Evolutionary conservation across 2,888 invertebrate genomes (phyloP).

Genomic region (Eristalis pertinax): DNA sequence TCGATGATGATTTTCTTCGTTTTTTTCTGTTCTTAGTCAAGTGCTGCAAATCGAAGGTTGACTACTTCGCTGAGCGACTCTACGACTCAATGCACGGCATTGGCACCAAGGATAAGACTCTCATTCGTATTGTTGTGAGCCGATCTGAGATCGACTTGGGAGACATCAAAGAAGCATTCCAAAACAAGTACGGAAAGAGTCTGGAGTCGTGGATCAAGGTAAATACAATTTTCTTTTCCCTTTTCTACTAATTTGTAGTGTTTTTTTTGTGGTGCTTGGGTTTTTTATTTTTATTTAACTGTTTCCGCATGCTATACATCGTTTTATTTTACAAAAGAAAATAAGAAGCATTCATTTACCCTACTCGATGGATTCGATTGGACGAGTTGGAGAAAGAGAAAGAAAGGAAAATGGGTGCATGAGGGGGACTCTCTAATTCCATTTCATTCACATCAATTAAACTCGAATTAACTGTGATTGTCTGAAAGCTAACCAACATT

Average conservation of each 20-base stretch:
- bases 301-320: constrained; percentile 41
- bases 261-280: constrained; percentile 54
- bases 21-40: constrained; percentile 88
- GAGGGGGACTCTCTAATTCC: neutral
- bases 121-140: constrained; percentile 95
- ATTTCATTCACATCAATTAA: neutral
- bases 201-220: constrained; percentile 93
- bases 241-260: constrained; percentile 4
- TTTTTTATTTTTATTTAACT: constrained; percentile 18
- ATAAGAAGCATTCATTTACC: neutral
- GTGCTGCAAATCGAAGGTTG: constrained; percentile 94
- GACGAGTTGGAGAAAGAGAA: constrained; percentile 21
- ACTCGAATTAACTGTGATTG: neutral
- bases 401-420: constrained; percentile 25
- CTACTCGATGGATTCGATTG: constrained; percentile 20
- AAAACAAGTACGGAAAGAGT: constrained; percentile 90
- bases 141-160: constrained; percentile 95
- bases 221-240: constrained; percentile 73
- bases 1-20: too few relatives aligned
- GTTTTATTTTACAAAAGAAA: constrained; percentile 10
- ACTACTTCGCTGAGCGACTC: constrained; percentile 95
- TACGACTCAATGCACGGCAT: constrained; percentile 95
- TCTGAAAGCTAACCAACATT: neutral
- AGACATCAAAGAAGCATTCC: constrained; percentile 95
- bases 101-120: constrained; percentile 93